Evolutionary conservation across 1,140 invertebrate genomes (phyloP), one percentile per base, ranked within the genome.

Genomic region (Ceratosolen solmsi): DNA sequence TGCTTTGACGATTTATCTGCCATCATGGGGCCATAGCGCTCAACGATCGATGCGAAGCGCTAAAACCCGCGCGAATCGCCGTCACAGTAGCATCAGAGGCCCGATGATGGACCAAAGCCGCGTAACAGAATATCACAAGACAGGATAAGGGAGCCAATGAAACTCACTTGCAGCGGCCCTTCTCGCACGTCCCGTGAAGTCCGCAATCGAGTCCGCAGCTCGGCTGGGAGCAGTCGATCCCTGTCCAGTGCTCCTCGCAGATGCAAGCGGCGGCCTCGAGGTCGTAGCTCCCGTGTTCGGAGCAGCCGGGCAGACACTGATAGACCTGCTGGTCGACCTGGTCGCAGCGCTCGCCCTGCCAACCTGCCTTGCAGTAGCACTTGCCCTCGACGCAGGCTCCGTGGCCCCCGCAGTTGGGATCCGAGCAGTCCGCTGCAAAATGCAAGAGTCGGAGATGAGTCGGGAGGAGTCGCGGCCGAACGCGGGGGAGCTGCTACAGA

Each of bases 331-430:
- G 95, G 91, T 98, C 96, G 76, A 97, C 94, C 85, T 96, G 94
- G 83, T 95, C 94, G 88, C 98, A 99, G 80, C 96, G 95, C 80
- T 96, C 94, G 15, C 98, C 98, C 87, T 97, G 96, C 98, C 98
- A 99, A 0, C 98, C 98, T 4, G 96, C 96, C 87, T 97, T 95
- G 92, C 98, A 99, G 85, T 97, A 96, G 90, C 98, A 99, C 80
- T 96, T 95, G 1, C 98, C 98, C 82, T 96, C 94, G 49, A 97
- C 94, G 92, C 98, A 99, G 72, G 95, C 95, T 0, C 98, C 98
- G 88, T 98, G 97, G 41, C 94, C 95, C 25, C 96, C 96, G 92
- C 98, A 99, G 51, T 95, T 94, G 5, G 96, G 96, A 89, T 98
- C 96, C 85, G 94, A 90, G 91, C 96, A 98, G 89, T 97, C 96